A percentile compares a stretch with the other conserved stretches of the same genome.
Conservation (phyloP, 2,113 vertebrate species). For the Rutilus rutilus region DNA sequence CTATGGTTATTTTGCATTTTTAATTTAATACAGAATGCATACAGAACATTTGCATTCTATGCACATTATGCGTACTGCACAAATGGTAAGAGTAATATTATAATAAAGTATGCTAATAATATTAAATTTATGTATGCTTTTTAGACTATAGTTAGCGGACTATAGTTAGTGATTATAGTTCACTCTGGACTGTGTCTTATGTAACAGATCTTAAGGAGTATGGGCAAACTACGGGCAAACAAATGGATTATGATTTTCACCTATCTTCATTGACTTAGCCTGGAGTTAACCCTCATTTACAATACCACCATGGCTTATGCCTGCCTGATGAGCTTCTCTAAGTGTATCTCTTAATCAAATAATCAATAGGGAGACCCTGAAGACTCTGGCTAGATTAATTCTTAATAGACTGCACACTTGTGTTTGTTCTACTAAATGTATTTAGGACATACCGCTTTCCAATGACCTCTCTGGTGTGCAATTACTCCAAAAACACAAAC, state of each 20-base stretch:
- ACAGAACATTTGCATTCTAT: not conserved
- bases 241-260: conserved; percentile 33
- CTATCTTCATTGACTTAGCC: conserved; percentile 33
- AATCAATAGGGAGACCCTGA: conserved; percentile 37
- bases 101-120: not conserved
- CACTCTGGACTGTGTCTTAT: not conserved
- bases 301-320: conserved; percentile 1
- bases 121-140: not conserved
- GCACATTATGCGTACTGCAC: not conserved
- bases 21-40: not conserved
- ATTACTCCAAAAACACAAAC: not conserved
- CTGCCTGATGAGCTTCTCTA: conserved; percentile 35
- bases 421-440: conserved; percentile 1
- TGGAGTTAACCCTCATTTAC: conserved; percentile 40
- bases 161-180: not conserved
- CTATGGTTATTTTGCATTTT: not conserved
- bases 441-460: not conserved
- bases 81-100: not conserved
- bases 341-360: conserved; percentile 41
- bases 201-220: not conserved
- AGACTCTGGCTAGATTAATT: conserved; percentile 21
- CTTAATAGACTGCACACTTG: conserved; percentile 21
- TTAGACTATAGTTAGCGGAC: not conserved
- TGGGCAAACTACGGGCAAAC: not conserved
- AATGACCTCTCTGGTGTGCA: not conserved